Conservation (phyloP, 53 echinoderm and acorn worm genomes). For the Holothuria scabra region DNA sequence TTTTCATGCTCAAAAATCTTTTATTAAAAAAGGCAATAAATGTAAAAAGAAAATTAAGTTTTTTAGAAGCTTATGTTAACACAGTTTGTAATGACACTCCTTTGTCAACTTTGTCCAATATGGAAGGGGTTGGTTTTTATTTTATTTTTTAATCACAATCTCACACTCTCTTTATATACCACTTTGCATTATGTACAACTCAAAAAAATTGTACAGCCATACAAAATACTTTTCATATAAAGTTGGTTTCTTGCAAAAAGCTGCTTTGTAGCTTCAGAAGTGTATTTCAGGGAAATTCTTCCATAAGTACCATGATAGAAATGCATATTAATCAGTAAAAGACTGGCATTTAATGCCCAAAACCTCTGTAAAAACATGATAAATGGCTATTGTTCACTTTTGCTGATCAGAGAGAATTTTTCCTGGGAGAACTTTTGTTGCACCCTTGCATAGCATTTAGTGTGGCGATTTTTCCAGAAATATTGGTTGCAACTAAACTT, state of each 20-base stretch:
- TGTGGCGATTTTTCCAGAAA: constrained; percentile 41
- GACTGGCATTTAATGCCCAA: constrained; percentile 52
- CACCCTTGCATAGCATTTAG: constrained; percentile 48
- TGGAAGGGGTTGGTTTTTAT: constrained; percentile 46
- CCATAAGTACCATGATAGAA: constrained; percentile 53
- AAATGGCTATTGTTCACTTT: constrained; percentile 20
- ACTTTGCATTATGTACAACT: constrained; percentile 53
- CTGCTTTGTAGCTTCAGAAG: constrained; percentile 48
- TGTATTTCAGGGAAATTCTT: constrained; percentile 41
- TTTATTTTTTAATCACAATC: constrained; percentile 22
- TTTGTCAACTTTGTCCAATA: constrained; percentile 35
- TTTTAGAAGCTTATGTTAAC: constrained; percentile 30
- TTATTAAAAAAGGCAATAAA: neutral
- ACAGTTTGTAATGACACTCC: constrained; percentile 10
- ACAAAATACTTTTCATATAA: constrained; percentile 55
- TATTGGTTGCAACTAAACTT: constrained; percentile 34
- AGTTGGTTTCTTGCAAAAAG: constrained; percentile 50
- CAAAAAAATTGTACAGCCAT: constrained; percentile 35
- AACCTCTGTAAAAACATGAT: constrained; percentile 46
- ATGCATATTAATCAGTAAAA: constrained; percentile 49
- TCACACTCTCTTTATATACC: constrained; percentile 35
- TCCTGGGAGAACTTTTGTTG: constrained; percentile 31
- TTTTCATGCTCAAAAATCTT: constrained; percentile 29
- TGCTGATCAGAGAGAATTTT: constrained; percentile 15
- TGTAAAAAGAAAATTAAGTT: constrained; percentile 25